These are phyloP conservation scores for Diploptera punctata DNA, from an alignment of 2,888 invertebrate species.

Conservation along the genomic window DNA sequence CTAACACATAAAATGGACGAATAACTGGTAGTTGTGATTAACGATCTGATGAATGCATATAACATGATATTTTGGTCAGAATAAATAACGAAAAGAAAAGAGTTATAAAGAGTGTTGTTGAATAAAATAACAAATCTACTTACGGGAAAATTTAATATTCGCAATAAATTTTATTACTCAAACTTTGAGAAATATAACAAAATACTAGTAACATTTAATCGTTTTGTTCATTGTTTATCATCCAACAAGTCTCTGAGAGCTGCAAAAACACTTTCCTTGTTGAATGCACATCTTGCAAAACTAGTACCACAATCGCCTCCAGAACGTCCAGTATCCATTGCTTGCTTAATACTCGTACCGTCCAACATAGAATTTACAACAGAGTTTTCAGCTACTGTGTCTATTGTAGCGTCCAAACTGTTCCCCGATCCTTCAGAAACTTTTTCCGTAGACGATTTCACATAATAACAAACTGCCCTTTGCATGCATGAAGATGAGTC, in stretches of 20 bases:
- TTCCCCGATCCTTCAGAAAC: slow-evolving; percentile 66
- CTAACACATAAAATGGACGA: too few species aligned
- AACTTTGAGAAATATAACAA: neutral
- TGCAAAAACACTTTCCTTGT: slow-evolving; percentile 53
- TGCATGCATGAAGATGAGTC: slow-evolving; percentile 76
- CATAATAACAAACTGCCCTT: slow-evolving; percentile 66
- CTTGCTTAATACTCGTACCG: slow-evolving; percentile 74
- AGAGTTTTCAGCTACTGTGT: slow-evolving; percentile 70
- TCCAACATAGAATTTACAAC: slow-evolving; percentile 72
- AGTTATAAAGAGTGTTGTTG: too few species aligned
- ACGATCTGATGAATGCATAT: too few species aligned
- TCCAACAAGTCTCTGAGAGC: slow-evolving; percentile 34
- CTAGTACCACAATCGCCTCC: slow-evolving; percentile 64
- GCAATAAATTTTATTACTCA: neutral
- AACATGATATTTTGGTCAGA: too few species aligned
- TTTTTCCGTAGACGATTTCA: slow-evolving; percentile 61
- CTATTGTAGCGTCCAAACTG: slow-evolving; percentile 67
- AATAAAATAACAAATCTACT: too few species aligned
- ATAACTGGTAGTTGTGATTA: too few species aligned
- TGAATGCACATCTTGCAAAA: slow-evolving; percentile 72
- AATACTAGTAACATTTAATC: too few species aligned
- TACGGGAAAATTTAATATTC: neutral
- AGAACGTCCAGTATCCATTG: slow-evolving; percentile 68
- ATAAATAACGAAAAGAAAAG: too few species aligned
- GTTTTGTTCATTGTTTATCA: neutral